Percentiles rank a stretch among this genome's conserved stretches.
phyloP scores from a whole-genome alignment of 2,888 invertebrate genomes.

The Papilio demoleus region DNA sequence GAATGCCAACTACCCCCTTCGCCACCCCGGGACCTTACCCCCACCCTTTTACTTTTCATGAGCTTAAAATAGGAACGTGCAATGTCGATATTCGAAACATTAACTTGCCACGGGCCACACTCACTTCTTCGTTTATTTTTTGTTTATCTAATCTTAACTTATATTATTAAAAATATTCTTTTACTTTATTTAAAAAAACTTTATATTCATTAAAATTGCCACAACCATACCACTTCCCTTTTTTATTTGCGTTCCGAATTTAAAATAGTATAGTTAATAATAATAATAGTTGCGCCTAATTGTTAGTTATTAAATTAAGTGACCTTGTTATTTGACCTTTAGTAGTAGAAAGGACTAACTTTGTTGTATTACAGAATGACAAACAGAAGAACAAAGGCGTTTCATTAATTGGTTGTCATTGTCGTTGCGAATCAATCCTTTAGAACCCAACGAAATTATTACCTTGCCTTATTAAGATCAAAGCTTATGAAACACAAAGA shows the following conservation, averaged over 20 bases:
- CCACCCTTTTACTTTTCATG: slow-evolving; percentile 76
- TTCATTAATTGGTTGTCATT: slow-evolving; percentile 33
- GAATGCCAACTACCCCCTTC: slow-evolving; percentile 73
- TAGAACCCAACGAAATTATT: slow-evolving; percentile 9
- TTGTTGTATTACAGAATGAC: slow-evolving; percentile 35
- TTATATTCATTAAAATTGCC: no score
- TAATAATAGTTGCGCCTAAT: no score
- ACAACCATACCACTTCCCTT: no score
- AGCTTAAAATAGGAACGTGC: slow-evolving; percentile 81
- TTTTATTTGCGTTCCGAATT: no score
- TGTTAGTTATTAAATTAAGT: no score
- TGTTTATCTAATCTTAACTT: background rate
- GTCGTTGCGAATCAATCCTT: slow-evolving; percentile 12
- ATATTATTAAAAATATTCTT: no score
- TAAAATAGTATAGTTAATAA: no score
- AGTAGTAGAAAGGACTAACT: background rate
- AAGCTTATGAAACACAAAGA: slow-evolving; percentile 4
- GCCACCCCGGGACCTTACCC: slow-evolving; percentile 64
- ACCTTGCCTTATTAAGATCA: slow-evolving; percentile 6
- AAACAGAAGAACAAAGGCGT: slow-evolving; percentile 30
- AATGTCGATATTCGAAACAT: slow-evolving; percentile 80
- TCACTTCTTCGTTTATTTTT: slow-evolving; percentile 41
- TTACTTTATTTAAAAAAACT: no score
- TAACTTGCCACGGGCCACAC: slow-evolving; percentile 68
- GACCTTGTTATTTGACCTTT: background rate